Evolutionary conservation across 2,888 invertebrate species (phyloP).

Genomic region (Chironomus riparius): DNA sequence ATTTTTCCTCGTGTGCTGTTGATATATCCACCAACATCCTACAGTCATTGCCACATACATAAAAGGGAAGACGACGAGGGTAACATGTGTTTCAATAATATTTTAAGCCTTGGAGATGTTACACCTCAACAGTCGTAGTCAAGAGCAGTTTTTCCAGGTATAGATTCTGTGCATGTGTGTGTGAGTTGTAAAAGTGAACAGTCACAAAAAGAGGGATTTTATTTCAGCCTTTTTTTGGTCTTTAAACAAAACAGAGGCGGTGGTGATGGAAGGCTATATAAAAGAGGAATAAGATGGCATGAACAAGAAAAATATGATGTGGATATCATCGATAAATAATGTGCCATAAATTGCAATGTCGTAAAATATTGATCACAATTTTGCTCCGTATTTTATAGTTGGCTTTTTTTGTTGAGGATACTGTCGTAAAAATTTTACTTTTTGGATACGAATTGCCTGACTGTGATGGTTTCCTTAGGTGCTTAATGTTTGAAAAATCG

Average conservation of each 20-base stretch:
- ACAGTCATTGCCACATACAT: neutral
- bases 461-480: no score
- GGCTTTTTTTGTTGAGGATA: no score
- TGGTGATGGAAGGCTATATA: neutral
- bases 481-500: no score
- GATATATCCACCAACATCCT: neutral
- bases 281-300: neutral
- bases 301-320: neutral
- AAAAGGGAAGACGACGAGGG: neutral
- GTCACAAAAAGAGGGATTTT: neutral
- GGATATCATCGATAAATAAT: slow-evolving; percentile 14
- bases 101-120: slow-evolving; percentile 1
- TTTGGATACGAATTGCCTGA: no score
- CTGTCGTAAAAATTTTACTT: no score
- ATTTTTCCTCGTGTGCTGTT: no score
- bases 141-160: neutral
- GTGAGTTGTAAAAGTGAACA: no score
- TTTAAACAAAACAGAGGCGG: no score
- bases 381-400: neutral
- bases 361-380: neutral
- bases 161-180: no score
- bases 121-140: neutral
- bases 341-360: slow-evolving; percentile 1
- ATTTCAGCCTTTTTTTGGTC: neutral
- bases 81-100: slow-evolving; percentile 11